A percentile compares a stretch with the other conserved stretches of the same genome.
Evolutionary conservation across 2,113 vertebrate genomes (phyloP).

Genomic region (Trematocara unimaculatum): DNA sequence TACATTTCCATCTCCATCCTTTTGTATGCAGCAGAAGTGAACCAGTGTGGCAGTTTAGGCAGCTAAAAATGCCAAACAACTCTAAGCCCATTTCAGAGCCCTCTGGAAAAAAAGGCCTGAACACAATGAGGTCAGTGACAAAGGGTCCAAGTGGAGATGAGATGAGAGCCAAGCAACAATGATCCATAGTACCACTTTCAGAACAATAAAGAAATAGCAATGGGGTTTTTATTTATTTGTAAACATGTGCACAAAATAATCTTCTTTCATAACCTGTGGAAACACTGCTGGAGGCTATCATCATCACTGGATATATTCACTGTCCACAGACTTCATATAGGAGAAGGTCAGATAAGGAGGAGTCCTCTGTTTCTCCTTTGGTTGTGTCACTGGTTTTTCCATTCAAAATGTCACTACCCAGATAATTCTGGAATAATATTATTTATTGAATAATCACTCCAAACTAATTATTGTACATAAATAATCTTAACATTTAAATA

Average conservation of each 20-base stretch:
- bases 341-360: neutral
- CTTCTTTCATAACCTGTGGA: neutral
- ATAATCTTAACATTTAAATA: too few species aligned
- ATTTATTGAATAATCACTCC: neutral
- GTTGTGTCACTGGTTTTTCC: neutral
- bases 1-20: neutral
- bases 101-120: neutral
- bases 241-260: neutral
- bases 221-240: neutral
- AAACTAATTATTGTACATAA: neutral
- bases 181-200: constrained; percentile 22
- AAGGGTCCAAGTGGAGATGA: constrained; percentile 11
- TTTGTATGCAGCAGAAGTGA: neutral
- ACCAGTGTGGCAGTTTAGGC: neutral
- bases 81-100: neutral
- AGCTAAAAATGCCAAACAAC: neutral
- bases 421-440: neutral
- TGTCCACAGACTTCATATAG: neutral
- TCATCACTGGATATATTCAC: neutral
- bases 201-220: neutral
- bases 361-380: neutral
- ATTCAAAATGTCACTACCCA: neutral
- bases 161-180: constrained; percentile 18
- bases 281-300: neutral
- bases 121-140: constrained; percentile 20